phyloP scores from a whole-genome alignment of 2,888 invertebrate species.

The Carpatolechia fugitivella region DNA sequence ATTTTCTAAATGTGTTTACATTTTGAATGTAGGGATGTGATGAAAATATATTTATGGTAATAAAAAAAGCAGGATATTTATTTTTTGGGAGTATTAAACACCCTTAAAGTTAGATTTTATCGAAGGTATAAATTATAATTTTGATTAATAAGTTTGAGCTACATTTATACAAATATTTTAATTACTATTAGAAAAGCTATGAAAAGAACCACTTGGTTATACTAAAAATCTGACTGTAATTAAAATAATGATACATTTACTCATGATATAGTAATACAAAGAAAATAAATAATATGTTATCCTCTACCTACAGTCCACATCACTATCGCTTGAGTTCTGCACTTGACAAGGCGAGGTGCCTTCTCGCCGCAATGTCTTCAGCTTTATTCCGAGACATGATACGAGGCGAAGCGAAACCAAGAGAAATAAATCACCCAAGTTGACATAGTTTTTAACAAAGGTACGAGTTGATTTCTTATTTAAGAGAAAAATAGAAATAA shows the following conservation, averaged over 20 bases:
- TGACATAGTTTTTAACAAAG: constrained; percentile 10
- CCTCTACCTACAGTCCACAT: background rate
- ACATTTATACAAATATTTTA: too few relatives aligned
- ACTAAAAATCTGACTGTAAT: too few relatives aligned
- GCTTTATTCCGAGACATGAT: constrained; percentile 23
- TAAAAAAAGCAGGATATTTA: background rate
- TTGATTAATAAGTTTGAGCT: too few relatives aligned
- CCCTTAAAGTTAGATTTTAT: too few relatives aligned
- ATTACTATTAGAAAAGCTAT: too few relatives aligned
- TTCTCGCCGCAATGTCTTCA: constrained; percentile 23
- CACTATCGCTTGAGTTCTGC: constrained; percentile 22
- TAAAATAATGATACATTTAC: too few relatives aligned
- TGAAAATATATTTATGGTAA: background rate
- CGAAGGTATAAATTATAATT: too few relatives aligned
- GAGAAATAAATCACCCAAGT: constrained; percentile 5
- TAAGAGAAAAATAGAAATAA: background rate
- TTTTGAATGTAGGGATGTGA: constrained; percentile 4
- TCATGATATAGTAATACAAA: too few relatives aligned
- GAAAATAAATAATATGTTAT: too few relatives aligned
- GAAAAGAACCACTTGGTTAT: too few relatives aligned
- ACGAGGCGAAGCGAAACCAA: background rate
- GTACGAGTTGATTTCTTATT: constrained; percentile 3
- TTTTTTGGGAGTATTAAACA: too few relatives aligned
- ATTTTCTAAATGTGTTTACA: constrained; percentile 32
- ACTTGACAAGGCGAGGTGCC: constrained; percentile 25